phyloP scores from a whole-genome alignment of 2,113 vertebrate species.

The Austrofundulus limnaeus region DNA sequence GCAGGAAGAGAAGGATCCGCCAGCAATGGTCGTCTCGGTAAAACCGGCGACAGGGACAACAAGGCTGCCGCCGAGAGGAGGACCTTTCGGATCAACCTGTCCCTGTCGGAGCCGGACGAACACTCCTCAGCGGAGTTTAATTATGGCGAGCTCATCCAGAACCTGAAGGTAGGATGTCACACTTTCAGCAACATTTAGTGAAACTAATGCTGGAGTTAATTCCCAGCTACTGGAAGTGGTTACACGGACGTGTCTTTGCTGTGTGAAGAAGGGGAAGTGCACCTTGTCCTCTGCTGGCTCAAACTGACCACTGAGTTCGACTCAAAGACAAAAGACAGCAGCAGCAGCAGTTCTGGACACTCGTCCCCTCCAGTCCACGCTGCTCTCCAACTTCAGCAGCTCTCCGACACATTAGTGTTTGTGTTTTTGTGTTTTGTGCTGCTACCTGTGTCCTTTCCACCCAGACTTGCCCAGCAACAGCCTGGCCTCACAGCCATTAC shows the following conservation, averaged over 20 bases:
- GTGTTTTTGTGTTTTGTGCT: slow-evolving; percentile 16
- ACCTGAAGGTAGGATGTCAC: slow-evolving; percentile 67
- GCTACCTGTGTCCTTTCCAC: slow-evolving; percentile 62
- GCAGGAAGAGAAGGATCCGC: slow-evolving; percentile 68
- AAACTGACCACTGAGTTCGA: slow-evolving; percentile 54
- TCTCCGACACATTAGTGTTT: slow-evolving; percentile 6
- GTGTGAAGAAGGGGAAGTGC: slow-evolving; percentile 36
- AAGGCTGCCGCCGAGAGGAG: slow-evolving; percentile 67
- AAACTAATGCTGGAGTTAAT: slow-evolving; percentile 12
- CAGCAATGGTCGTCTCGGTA: slow-evolving; percentile 69
- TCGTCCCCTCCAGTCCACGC: slow-evolving; percentile 15
- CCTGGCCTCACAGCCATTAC: slow-evolving; percentile 66
- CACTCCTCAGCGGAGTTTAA: slow-evolving; percentile 92
- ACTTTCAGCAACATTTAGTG: not conserved
- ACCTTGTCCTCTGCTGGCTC: slow-evolving; percentile 57
- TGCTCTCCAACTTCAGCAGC: slow-evolving; percentile 50
- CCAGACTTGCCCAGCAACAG: slow-evolving; percentile 72
- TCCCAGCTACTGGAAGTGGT: slow-evolving; percentile 53
- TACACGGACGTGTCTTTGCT: slow-evolving; percentile 63
- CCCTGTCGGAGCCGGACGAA: slow-evolving; percentile 90
- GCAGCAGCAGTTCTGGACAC: slow-evolving; percentile 24
- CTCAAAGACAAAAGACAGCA: slow-evolving; percentile 60
- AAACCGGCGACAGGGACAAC: slow-evolving; percentile 71
- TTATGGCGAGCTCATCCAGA: slow-evolving; percentile 90
- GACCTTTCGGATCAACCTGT: slow-evolving; percentile 89